Base-by-base conservation (phyloP, 2,797 vertebrate species). In the Aplochiton taeniatus region DNA sequence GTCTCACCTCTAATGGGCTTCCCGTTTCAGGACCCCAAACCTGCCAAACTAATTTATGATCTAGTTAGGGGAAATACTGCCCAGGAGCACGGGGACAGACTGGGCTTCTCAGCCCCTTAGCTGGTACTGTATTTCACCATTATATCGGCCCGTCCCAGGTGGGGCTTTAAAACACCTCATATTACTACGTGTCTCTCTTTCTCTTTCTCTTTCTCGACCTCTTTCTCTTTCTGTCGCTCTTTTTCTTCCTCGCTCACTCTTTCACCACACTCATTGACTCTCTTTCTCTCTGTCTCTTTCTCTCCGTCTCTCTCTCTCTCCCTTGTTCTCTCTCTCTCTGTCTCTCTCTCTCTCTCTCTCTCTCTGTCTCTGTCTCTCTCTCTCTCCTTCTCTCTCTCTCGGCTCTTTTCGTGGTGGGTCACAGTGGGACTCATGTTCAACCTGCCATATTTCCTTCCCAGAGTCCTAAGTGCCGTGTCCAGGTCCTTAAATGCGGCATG, bases 121-220 rank as follows among this genome's bases (percentile, higher is more conserved):
- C 85, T 72, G 76, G 80, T 81, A 82, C 86, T 85, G 78, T 90
- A 91, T 90, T 91, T 93, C 90, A 91, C 77, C 62, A 91, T 90
- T 85, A 90, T 86, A 90, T 86, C 88, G 81, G 79, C 72, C 80
- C 71, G 79, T 87, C 81, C 87, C 91, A 83, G 78, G 78, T 70
- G 85, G 88, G 46, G 42, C 82, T 85, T 87, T 92, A 91, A 93
- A 92, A 92, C 87, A 87, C 83, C 84, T 90, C 80, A 84, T 86
- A 84, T 88, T 88, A 88, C 87, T 81, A 80, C 74, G 48, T 50
- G 16, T 48, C 61, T 43, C 63, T 63, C 58, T 18, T 19, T 46
- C 48, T 41, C 52, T 16, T 8, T n/a, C 1, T 57, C 53, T 4
- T 45, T 51, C 62, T 58, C 18, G 63, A 17, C 43, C 47, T 50